A percentile compares a stretch with the other conserved stretches of the same genome.
Evolutionary conservation across 2,797 vertebrate species (phyloP).

Genomic region (Callimico goeldii): DNA sequence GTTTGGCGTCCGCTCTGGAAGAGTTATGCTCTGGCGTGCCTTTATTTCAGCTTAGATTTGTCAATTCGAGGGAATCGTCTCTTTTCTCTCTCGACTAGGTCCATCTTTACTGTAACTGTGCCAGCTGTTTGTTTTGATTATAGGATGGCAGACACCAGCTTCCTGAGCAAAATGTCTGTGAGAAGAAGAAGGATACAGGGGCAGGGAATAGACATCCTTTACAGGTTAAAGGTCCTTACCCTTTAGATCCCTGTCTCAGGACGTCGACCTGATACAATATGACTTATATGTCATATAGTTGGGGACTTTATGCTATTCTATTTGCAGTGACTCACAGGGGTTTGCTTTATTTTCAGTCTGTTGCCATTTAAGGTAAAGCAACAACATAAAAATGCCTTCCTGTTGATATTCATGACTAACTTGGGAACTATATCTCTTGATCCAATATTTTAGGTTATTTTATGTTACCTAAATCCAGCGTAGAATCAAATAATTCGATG

Average conservation of each 20-base stretch:
- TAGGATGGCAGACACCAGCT: constrained; percentile 28
- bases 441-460: neutral
- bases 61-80: constrained; percentile 44
- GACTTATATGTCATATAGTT: neutral
- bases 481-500: neutral
- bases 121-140: constrained; percentile 36
- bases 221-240: neutral
- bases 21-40: constrained; percentile 37
- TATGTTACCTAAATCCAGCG: constrained; percentile 11
- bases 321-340: neutral
- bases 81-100: constrained; percentile 39
- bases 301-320: neutral
- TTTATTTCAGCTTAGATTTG: constrained; percentile 66
- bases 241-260: neutral
- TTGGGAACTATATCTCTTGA: neutral
- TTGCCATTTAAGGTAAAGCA: neutral
- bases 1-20: constrained; percentile 8
- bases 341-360: neutral
- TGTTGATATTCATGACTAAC: neutral
- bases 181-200: neutral
- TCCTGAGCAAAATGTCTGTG: constrained; percentile 45
- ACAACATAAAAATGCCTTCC: constrained; percentile 3
- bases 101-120: neutral
- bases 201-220: neutral
- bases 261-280: neutral